Conservation (phyloP, 2,888 invertebrate genomes). For the Euproctis similis region DNA sequence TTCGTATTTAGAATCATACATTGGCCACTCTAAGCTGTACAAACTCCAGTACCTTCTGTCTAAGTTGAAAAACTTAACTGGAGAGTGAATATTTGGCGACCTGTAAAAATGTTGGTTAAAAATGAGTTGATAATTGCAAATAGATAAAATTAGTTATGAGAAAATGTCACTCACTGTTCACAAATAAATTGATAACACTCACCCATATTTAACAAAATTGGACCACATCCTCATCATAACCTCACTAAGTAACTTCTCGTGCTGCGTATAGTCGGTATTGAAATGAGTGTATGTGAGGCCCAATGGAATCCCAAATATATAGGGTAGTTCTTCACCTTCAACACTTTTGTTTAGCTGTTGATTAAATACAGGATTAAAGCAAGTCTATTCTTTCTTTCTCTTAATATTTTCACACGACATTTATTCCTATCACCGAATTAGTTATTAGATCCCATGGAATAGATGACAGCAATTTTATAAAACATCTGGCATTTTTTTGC, state of each 20-base stretch:
- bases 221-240: slow-evolving; percentile 92
- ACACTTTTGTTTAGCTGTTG: slow-evolving; percentile 83
- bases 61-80: slow-evolving; percentile 78
- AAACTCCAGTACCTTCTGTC: slow-evolving; percentile 80
- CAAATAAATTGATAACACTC: slow-evolving; percentile 12
- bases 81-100: slow-evolving; percentile 85
- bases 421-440: too few relatives aligned
- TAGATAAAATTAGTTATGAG: too few relatives aligned
- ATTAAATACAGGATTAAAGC: too few relatives aligned
- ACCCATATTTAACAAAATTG: slow-evolving; percentile 94
- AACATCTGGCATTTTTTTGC: too few relatives aligned
- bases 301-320: slow-evolving; percentile 90
- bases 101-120: too few relatives aligned
- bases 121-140: too few relatives aligned
- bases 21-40: slow-evolving; percentile 88
- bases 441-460: too few relatives aligned
- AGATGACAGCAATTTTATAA: too few relatives aligned
- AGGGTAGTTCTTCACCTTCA: slow-evolving; percentile 91
- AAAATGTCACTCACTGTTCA: too few relatives aligned
- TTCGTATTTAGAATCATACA: slow-evolving; percentile 84
- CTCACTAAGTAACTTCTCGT: slow-evolving; percentile 88
- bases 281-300: slow-evolving; percentile 81
- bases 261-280: slow-evolving; percentile 82
- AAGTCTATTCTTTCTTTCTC: too few relatives aligned
- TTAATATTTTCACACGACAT: too few relatives aligned